phyloP scores from a whole-genome alignment of 2,888 invertebrate genomes.

The Andrena bucephala region DNA sequence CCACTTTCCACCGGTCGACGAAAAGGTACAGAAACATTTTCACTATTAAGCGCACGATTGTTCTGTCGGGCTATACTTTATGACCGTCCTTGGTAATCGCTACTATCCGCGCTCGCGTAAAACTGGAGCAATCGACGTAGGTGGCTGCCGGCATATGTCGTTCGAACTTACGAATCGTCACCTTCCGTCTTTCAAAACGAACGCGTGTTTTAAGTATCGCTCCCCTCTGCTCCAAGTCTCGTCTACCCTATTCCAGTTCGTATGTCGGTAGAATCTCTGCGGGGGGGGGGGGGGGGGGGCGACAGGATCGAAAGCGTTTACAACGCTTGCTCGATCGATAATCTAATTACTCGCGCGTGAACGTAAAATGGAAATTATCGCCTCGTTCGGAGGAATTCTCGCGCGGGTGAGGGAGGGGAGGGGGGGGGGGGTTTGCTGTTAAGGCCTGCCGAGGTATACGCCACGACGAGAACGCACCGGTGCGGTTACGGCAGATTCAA shows the following conservation, averaged over 20 bases:
- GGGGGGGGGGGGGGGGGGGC: background rate
- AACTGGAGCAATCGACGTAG: slow-evolving; percentile 32
- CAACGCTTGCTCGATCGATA: slow-evolving; percentile 4
- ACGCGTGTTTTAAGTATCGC: background rate
- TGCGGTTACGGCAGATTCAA: slow-evolving; percentile 43
- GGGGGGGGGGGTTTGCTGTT: background rate
- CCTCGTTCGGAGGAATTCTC: slow-evolving; percentile 10
- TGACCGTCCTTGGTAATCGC: slow-evolving; percentile 17
- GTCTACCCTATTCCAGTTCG: background rate
- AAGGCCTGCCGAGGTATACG: slow-evolving; percentile 11
- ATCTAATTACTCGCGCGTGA: slow-evolving; percentile 32
- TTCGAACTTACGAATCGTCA: slow-evolving; percentile 13
- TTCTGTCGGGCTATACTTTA: background rate
- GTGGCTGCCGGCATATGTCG: slow-evolving; percentile 17
- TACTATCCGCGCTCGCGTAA: slow-evolving; percentile 3
- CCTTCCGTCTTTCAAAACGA: slow-evolving; percentile 1
- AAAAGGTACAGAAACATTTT: slow-evolving; percentile 49
- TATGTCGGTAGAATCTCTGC: background rate
- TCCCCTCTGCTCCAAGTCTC: too few relatives aligned
- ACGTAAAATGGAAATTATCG: slow-evolving; percentile 12
- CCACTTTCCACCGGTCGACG: slow-evolving; percentile 48
- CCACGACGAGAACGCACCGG: slow-evolving; percentile 1
- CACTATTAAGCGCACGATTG: slow-evolving; percentile 5
- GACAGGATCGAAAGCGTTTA: background rate
- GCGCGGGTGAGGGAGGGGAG: background rate